phyloP scores from a whole-genome alignment of 2,888 invertebrate genomes.

The Drosophila mimetica region DNA sequence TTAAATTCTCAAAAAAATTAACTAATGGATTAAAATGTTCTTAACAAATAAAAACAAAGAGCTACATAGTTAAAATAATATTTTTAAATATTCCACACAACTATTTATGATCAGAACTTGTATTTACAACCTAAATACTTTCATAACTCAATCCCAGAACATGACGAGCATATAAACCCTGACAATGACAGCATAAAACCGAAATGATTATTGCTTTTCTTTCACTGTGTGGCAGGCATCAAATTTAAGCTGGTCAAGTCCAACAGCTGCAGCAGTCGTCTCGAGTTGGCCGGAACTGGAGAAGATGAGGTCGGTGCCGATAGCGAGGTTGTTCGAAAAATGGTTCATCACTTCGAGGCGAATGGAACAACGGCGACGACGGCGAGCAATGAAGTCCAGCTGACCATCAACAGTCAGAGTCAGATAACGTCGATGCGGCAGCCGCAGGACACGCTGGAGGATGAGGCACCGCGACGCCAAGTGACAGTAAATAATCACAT shows the following conservation, averaged over 20 bases:
- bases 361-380: conserved; percentile 18
- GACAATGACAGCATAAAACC: neutral
- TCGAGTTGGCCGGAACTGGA: conserved; percentile 90
- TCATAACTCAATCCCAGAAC: neutral
- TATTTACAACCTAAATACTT: neutral
- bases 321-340: conserved; percentile 83
- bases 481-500: conserved; percentile 85
- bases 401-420: conserved; percentile 85
- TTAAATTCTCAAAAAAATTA: too few relatives aligned
- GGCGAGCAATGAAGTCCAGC: conserved; percentile 38
- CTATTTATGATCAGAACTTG: neutral
- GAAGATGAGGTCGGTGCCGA: conserved; percentile 58
- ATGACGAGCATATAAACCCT: neutral
- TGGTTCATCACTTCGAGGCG: conserved; percentile 83
- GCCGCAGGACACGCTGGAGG: conserved; percentile 13
- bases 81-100: neutral
- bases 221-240: conserved; percentile 85
- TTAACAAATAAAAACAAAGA: neutral
- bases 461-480: conserved; percentile 54
- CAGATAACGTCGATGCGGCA: conserved; percentile 38
- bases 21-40: too few relatives aligned
- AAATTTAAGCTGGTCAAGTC: conserved; percentile 93
- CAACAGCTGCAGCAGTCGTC: conserved; percentile 93
- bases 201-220: conserved; percentile 5
- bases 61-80: neutral